Base-by-base conservation (phyloP, 2,888 invertebrate species). In the Protodeltote pygarga region DNA sequence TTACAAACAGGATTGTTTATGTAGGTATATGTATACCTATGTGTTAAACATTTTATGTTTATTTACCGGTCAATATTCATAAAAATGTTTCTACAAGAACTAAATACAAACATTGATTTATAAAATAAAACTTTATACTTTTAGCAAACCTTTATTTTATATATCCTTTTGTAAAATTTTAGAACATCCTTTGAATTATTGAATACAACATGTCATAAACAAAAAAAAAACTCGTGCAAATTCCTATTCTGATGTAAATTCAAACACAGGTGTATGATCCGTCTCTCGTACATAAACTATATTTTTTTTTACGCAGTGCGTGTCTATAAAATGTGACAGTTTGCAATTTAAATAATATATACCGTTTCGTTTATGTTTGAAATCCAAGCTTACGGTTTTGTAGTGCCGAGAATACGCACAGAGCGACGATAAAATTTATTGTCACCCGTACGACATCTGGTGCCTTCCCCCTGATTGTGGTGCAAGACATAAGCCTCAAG, bases 401-500 rank as follows among this genome's bases (percentile, higher is more conserved):
- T 86, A 85, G 87, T 84, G 84, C 65, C 67, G 79, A 79, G 82
- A 81, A 81, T 87, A 86, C 88, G 87, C 85, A 83, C 81, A 78
- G 84, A 83, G 82, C 81, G 83, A 82, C 87, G 86, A 89, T 90
- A 89, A 89, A 92, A 90, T 92, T 90, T 92, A 91, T 90, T 89
- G 89, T 90, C 91, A 87, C 89, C 84, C 83, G 74, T 72, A 80
- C 83, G 85, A 87, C 91, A 92, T 91, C 91, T 92, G 90, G 86
- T 88, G 85, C 87, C 85, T 73, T 83, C 87, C 83, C 79, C 73
- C 68, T 65, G 37, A 37, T 29, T 38, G 52, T 32, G 67, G 50
- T 3, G 5, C 67, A 73, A 79, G 71, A 17, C 2, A 63, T 1
- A 38, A 53, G 47, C 15, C 15, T 13, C 0, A 0, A 48, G 65